Evolutionary conservation across 2,113 vertebrate species (phyloP), one percentile per base, ranked within the genome.

Genomic region (Pterocles orientalis): DNA sequence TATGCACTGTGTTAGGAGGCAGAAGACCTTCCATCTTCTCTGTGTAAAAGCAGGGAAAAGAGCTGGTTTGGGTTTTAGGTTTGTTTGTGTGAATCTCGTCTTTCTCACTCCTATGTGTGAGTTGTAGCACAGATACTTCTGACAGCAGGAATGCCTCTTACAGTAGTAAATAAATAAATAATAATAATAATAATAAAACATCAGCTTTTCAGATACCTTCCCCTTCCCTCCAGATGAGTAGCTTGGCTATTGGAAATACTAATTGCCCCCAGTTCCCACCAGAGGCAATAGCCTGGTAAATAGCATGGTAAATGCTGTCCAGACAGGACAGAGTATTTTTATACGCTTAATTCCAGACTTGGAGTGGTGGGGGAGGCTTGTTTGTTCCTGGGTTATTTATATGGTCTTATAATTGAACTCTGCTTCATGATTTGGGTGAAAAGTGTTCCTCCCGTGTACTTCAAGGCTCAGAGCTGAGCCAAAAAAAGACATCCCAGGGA

Each of bases 121-220:
- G 65, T 75, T 87, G 39, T 76, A 57, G 29, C 43, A 68, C 2
- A 5, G 47, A 10, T 41, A 62, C 11, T 21, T 80, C 62, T 83
- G n/a, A 57, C 62, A 65, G 54, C 50, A 83, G n/a, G 34, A 91
- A 18, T 0, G 1, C 26, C 34, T 80, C 10, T 76, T 64, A 34
- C 5, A 33, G 5, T 60, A 34, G 23, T 58, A 80, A 62, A 82
- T 6, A 75, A 72, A 54, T 4, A 34, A 80, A 61, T 12, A 60
- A 20, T 18, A 56, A 50, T 29, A 0, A 48, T 6, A 34, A 15
- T 29, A 0, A 33, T 57, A 66, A 45, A 2, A 4, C 7, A 41
- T 47, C 50, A 54, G 36, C 20, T 68, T 89, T 81, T 84, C 18
- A 12, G 43, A 34, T 86, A 62, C 56, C 17, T 86, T 48, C 16